Base-by-base conservation (phyloP, 1,140 invertebrate genomes). In the Triops cancriformis region DNA sequence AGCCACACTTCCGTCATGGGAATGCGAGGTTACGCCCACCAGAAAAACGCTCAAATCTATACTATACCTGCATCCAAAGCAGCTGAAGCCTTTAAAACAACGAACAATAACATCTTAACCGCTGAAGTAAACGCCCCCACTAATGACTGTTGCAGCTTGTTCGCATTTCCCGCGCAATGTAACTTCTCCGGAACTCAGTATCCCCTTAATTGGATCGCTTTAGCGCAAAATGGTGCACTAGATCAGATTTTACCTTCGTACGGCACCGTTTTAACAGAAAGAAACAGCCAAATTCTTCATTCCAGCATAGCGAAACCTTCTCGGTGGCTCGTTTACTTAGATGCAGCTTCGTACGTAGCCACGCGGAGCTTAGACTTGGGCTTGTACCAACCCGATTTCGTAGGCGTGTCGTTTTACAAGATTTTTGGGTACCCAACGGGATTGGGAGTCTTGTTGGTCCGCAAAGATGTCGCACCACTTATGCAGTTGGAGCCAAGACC, bases 381-480 rank as follows among this genome's bases (percentile, higher is more conserved):
- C 0, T 78, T 82, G 14, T 87, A 86, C 72, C 89, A 91, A 80
- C 93, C 95, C 26, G 95, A 98, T 85, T 98, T 98, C 88, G 89
- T 98, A 0, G 90, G 89, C 74, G 45, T 98, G 6, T 98, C 97
- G 1, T 98, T 98, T 86, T 98, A 98, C 85, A 99, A 99, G 88
- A 94, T 99, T 82, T 98, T 99, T 87, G 97, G 97, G 4, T 98
- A 92, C 86, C 97, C 97, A 7, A 98, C 96, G 77, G 97, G 93
- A n/a, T 84, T 93, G 80, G 97, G 96, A 37, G 95, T 94, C 45
- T 84, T 98, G 3, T 82, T 98, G 73, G 90, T 98, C 0, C 89
- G 88, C 81, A 93, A 93, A 82, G 51, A 64, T 18, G 51, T 64
- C 5, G 51, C 18, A n/a, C 84, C 85, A 1, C 91, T 90, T 80